Conservation (phyloP, 1,140 invertebrate genomes). For the Diachasmimorpha longicaudata region DNA sequence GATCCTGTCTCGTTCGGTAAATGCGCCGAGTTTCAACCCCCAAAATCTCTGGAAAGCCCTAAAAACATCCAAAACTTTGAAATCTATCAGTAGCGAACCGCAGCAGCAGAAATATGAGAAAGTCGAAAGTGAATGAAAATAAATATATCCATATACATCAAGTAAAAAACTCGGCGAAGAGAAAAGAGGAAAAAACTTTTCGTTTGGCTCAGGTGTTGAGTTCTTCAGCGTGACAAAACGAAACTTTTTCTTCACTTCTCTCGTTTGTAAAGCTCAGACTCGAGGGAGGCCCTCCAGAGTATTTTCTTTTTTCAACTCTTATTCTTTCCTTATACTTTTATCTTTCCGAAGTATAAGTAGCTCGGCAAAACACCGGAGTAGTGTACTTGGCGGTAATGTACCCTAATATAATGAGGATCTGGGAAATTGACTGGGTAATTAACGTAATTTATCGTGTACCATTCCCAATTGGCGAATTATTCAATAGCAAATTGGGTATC, state of each 20-base stretch:
- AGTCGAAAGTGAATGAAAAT: neutral
- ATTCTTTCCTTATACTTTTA: neutral
- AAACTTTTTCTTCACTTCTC: neutral
- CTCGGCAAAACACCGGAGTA: neutral
- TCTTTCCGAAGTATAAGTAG: neutral
- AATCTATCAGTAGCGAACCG: neutral
- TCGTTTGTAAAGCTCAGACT: neutral
- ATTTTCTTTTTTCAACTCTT: neutral
- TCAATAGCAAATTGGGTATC: too few species aligned
- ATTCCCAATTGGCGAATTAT: too few species aligned
- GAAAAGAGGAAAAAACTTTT: neutral
- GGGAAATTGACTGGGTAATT: neutral
- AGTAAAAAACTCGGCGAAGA: neutral
- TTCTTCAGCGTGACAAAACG: neutral
- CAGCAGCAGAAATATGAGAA: neutral
- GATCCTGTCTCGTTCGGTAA: too few species aligned
- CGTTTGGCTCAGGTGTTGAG: constrained; percentile 8
- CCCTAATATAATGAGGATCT: neutral
- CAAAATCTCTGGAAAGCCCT: neutral
- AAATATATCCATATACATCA: neutral
- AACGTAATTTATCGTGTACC: neutral
- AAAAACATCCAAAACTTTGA: neutral
- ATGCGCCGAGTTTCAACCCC: neutral
- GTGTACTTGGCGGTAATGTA: neutral
- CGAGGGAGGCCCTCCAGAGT: neutral